Percentiles rank a stretch among this genome's conserved stretches.
These are phyloP conservation scores for Corydoras sp. DNA, from an alignment of 2,113 vertebrate species.

Conservation along the genomic window DNA sequence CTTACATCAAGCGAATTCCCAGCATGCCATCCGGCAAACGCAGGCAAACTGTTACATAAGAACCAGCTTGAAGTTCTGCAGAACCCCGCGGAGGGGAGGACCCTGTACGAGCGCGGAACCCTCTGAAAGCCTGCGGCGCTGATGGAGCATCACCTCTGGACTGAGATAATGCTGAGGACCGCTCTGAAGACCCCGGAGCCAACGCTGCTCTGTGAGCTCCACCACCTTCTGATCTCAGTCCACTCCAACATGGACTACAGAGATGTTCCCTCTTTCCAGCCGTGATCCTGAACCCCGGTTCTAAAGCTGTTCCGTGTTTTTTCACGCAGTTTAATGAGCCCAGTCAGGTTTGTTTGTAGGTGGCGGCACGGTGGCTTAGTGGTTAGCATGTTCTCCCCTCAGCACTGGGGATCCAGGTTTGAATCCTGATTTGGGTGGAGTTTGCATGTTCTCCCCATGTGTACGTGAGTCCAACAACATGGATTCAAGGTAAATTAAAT, in stretches of 20 bases:
- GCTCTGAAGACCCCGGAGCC: background rate
- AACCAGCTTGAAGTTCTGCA: conserved; percentile 30
- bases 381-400: no score
- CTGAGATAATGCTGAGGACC: background rate
- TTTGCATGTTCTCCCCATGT: no score
- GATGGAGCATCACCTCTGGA: background rate
- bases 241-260: background rate
- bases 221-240: background rate
- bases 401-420: no score
- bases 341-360: no score
- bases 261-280: background rate
- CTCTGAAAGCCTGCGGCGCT: conserved; percentile 15
- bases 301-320: no score
- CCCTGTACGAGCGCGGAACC: background rate
- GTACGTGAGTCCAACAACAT: no score
- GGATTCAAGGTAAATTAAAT: no score
- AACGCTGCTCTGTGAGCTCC: background rate
- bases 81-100: conserved; percentile 17
- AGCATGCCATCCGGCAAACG: conserved; percentile 18
- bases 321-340: no score
- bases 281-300: background rate
- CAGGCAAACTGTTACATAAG: conserved; percentile 37
- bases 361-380: no score
- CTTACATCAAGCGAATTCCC: conserved; percentile 10
- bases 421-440: no score